A percentile compares a stretch with the other conserved stretches of the same genome.
Conservation (phyloP, 2,113 vertebrate genomes). For the Apteryx mantelli region DNA sequence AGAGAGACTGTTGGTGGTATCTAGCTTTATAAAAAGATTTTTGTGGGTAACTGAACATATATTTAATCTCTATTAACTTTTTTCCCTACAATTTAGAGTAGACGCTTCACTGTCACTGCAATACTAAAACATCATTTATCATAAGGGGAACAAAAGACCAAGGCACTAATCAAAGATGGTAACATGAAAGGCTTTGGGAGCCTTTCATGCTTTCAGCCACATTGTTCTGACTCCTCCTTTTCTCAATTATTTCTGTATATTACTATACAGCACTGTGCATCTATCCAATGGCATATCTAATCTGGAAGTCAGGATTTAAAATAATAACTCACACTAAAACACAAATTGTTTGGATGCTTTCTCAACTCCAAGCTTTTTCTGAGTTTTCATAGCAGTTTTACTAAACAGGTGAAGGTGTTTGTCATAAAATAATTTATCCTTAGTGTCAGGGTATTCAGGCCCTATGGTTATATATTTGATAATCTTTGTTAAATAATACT, state of each 20-base stretch:
- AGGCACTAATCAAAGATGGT: constrained; percentile 36
- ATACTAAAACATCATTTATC: constrained; percentile 36
- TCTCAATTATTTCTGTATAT: constrained; percentile 33
- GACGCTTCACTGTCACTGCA: constrained; percentile 5
- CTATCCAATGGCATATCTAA: neutral
- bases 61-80: constrained; percentile 24
- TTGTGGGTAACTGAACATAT: neutral
- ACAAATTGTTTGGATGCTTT: neutral
- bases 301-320: neutral
- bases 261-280: neutral
- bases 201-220: constrained; percentile 32
- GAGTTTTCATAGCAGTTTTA: neutral
- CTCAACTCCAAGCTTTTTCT: neutral
- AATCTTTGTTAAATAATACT: neutral
- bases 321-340: neutral
- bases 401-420: neutral
- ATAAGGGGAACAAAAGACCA: constrained; percentile 45
- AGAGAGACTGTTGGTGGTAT: neutral
- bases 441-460: neutral
- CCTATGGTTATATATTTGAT: neutral
- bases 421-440: neutral
- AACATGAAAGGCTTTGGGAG: constrained; percentile 47
- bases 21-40: neutral
- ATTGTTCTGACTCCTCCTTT: neutral
- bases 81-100: neutral